Conservation (phyloP, 1,140 invertebrate species). For the Rhopalosiphum padi region DNA sequence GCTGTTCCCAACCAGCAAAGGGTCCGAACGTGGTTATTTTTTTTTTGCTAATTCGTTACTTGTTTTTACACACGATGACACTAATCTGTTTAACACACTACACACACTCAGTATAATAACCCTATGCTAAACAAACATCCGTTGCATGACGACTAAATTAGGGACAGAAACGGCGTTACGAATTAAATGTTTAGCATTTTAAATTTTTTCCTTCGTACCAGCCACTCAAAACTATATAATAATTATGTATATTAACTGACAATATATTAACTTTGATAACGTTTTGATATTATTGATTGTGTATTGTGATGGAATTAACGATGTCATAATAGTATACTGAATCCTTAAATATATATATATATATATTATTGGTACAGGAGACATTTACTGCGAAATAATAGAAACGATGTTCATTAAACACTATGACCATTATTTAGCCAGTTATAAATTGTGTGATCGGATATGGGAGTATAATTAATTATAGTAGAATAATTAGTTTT, state of each 20-base stretch:
- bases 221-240: neutral
- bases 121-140: neutral
- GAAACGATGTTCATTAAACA: neutral
- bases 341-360: no score
- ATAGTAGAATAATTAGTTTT: neutral
- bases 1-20: neutral
- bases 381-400: neutral
- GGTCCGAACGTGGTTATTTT: neutral
- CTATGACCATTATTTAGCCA: neutral
- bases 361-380: neutral
- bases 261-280: neutral
- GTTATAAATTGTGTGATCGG: neutral
- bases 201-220: neutral
- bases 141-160: neutral
- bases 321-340: neutral
- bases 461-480: neutral
- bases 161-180: neutral
- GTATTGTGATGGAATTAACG: neutral
- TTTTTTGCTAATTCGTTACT: neutral
- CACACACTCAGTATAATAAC: neutral
- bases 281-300: neutral
- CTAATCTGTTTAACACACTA: conserved; percentile 7
- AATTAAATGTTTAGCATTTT: neutral
- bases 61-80: conserved; percentile 7
- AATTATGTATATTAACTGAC: no score